Base-by-base conservation (phyloP, 2,113 vertebrate species). In the Machaerirhynchus nigripectus region DNA sequence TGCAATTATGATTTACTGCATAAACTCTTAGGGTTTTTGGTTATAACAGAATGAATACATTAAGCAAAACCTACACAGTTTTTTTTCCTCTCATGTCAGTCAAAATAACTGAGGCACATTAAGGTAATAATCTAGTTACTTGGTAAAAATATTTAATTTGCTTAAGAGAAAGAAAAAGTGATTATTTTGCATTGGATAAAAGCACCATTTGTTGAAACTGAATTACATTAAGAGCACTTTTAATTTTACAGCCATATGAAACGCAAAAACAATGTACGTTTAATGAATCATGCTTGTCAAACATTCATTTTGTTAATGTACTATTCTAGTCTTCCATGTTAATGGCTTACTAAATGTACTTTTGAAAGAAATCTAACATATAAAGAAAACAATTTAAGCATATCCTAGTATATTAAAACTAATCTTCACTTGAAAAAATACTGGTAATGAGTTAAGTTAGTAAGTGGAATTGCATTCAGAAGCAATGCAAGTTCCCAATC, bases 71-170 rank as follows among this genome's bases (percentile, higher is more conserved):
- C 13, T 77, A 44, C 26, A 70, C 9, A 28, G 11, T 0, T n/a
- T 40, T 57, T 33, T 59, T 33, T 8, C 15, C 22, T 59, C 40
- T 20, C 0, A 0, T 59, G 55, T 84, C 94, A 14, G 82, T 96
- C 93, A 96, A 95, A 96, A 92, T 89, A 94, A 81, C 78, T 81
- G 63, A 96, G 60, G 44, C 22, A 57, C 81, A 90, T 84, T 95
- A 53, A 49, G 73, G 65, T 96, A 93, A 91, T 90, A 90, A 93
- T 78, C 71, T 93, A 83, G 56, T 67, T 95, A 56, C 75, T 88
- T 68, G 70, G 42, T 86, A 84, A 97, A 97, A 95, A 96, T 87
- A 97, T 87, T 97, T 94, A 90, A 94, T 88, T 81, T 96, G 86
- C 65, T 96, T 95, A 89, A 92, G 75, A 93, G 73, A 97, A 88